These are phyloP conservation scores for Cataglyphis rosenhaueri DNA, from an alignment of 2,888 invertebrate species.

Conservation along the genomic window DNA sequence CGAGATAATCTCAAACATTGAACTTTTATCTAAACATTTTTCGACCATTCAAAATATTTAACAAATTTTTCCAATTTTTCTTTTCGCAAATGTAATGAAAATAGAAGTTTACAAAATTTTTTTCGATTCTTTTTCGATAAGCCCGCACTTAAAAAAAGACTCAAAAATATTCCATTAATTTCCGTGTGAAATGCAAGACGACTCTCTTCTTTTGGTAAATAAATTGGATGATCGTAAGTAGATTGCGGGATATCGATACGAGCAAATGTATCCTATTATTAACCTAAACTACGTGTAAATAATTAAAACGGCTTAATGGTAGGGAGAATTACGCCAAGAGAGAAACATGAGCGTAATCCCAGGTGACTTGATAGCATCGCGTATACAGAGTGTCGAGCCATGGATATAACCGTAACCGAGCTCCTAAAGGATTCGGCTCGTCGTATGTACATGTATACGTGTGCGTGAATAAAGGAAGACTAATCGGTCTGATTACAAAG, in stretches of 20 bases:
- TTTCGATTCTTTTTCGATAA: not conserved
- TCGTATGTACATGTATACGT: constrained; percentile 56
- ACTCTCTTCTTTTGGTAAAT: constrained; percentile 5
- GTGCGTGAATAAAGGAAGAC: constrained; percentile 73
- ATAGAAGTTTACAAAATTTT: not conserved
- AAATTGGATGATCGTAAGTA: constrained; percentile 49
- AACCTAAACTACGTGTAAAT: constrained; percentile 83
- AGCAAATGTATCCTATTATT: constrained; percentile 80
- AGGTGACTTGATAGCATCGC: constrained; percentile 75
- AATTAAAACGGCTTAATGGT: constrained; percentile 83
- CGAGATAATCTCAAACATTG: constrained; percentile 46
- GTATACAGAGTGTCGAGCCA: constrained; percentile 57
- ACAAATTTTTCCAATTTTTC: not conserved
- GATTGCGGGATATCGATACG: constrained; percentile 67
- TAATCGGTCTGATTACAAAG: constrained; percentile 75
- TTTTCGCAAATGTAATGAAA: not conserved
- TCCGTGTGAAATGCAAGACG: not conserved
- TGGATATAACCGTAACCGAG: constrained; percentile 55
- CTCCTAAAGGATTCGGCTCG: constrained; percentile 73
- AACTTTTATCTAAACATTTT: constrained; percentile 14
- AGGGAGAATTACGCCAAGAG: constrained; percentile 80
- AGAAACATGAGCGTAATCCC: constrained; percentile 79
- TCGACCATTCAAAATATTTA: not conserved
- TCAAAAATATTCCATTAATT: not conserved
- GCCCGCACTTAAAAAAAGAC: not conserved